Base-by-base conservation (phyloP, 2,888 invertebrate species). In the Ganaspis brasiliensis region DNA sequence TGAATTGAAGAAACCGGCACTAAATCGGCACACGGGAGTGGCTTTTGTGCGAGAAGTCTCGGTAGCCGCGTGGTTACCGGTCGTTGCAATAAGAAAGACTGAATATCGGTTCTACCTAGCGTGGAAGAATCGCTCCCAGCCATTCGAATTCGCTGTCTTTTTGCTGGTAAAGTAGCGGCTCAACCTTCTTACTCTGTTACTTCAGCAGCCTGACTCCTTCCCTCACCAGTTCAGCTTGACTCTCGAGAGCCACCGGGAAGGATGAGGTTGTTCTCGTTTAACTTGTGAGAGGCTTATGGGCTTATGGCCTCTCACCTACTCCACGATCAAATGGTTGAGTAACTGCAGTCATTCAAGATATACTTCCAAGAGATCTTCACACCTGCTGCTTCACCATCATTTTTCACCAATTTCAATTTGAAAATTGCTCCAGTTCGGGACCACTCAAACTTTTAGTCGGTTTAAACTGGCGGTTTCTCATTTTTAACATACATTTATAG, bases 21-120 rank as follows among this genome's bases (percentile, higher is more conserved):
- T 26, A 21, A 40, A 63, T 63, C 63, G 40, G 19, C 14, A n/a
- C n/a, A 24, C 67, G 45, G 67, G 45, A 67, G 67, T 67, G 67
- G 67, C 67, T 45, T 24, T 67, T 67, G 21, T 6, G 24, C 8
- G 67, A 45, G 56, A 24, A 56, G 45, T 24, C 45, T 67, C 45
- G 45, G 63, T 63, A 63, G 76, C 63, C 81, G 84, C 84, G 85
- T 86, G 86, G 83, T 87, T 85, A 85, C 87, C 86, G 87, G 84
- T 81, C 88, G 88, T 88, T 85, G 85, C 82, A 84, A 87, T 87
- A 86, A 85, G 88, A 87, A 88, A 90, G 90, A 90, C 90, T 90
- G 90, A 88, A 83, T 86, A 87, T 84, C 83, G 72, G 67, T 74
- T 79, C 77, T 75, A 78, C 74, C 71, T 73, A 57, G 80, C 75